These are phyloP conservation scores for Achatina immaculata DNA, from an alignment of 1,140 invertebrate genomes.

Conservation along the genomic window DNA sequence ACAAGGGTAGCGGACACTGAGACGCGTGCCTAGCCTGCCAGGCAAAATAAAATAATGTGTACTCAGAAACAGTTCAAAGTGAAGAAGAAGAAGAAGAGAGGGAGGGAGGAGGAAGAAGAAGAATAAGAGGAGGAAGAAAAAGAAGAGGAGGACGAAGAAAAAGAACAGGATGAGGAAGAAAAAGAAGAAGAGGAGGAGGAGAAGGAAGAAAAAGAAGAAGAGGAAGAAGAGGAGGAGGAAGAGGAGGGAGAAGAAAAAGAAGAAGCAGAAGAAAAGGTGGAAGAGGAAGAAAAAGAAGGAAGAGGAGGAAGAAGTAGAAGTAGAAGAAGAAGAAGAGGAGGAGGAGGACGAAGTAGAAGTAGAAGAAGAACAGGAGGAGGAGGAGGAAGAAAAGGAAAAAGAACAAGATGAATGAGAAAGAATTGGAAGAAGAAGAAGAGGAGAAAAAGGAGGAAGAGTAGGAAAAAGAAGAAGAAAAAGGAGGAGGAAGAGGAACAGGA, in stretches of 20 bases:
- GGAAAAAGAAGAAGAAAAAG: not conserved
- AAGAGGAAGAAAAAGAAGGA: not conserved
- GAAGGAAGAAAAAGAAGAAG: not conserved
- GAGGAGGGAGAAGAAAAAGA: slow-evolving; percentile 9
- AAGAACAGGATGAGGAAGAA: too few relatives aligned
- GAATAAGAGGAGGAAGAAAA: not conserved
- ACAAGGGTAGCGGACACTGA: too few relatives aligned
- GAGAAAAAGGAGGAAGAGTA: not conserved
- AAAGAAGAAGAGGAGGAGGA: not conserved
- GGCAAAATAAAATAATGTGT: too few relatives aligned
- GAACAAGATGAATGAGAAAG: not conserved
- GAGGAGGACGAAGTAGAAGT: too few relatives aligned
- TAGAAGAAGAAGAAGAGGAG: not conserved
- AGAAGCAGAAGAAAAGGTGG: not conserved
- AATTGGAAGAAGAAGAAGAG: too few relatives aligned
- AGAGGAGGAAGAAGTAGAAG: not conserved
- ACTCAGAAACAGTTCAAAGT: too few relatives aligned
- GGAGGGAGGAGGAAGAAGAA: too few relatives aligned
- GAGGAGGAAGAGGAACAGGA: not conserved
- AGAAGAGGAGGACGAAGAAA: not conserved
- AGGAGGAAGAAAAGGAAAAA: not conserved
- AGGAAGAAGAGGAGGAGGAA: not conserved
- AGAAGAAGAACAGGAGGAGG: not conserved
- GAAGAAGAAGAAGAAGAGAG: too few relatives aligned
- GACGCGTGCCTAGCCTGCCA: too few relatives aligned